Percentiles rank a stretch among this genome's conserved stretches.
Evolutionary conservation across 2,888 invertebrate genomes (phyloP).

Genomic region (Lepidocyrtinus sp.): DNA sequence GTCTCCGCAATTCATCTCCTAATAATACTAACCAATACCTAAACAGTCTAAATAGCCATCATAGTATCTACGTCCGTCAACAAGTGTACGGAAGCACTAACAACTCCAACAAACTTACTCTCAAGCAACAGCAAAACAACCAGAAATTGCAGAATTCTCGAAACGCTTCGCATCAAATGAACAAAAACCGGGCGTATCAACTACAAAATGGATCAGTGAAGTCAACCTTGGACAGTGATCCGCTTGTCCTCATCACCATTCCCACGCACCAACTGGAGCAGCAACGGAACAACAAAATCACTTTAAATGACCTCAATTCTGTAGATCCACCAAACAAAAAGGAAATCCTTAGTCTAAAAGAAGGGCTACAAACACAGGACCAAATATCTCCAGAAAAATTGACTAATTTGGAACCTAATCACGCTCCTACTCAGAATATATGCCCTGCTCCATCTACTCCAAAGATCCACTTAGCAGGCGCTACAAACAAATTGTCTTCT

Average conservation of each 20-base stretch:
- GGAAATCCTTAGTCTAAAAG: not conserved
- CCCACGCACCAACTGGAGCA: constrained; percentile 12
- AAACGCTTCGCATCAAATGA: not conserved
- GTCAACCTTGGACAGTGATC: constrained; percentile 46
- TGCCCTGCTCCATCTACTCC: too few species aligned
- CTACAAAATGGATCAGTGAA: constrained; percentile 40
- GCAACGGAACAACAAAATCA: not conserved
- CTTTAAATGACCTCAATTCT: not conserved
- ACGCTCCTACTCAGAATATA: too few species aligned
- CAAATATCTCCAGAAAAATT: not conserved
- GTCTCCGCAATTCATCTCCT: constrained; percentile 36
- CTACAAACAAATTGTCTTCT: not conserved
- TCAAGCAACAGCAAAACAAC: constrained; percentile 17
- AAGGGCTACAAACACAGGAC: not conserved
- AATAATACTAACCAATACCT: constrained; percentile 21
- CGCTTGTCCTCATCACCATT: constrained; percentile 39
- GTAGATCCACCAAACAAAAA: constrained; percentile 6
- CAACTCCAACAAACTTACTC: constrained; percentile 35
- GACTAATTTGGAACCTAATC: constrained; percentile 1
- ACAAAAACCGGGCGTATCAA: constrained; percentile 19
- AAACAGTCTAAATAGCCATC: constrained; percentile 19
- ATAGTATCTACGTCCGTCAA: constrained; percentile 40
- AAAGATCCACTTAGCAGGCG: too few species aligned
- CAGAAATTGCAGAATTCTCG: not conserved
- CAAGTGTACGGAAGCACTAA: constrained; percentile 38